These are phyloP conservation scores for Tromatobia lineatoria DNA, from an alignment of 2,888 invertebrate species.

Conservation along the genomic window DNA sequence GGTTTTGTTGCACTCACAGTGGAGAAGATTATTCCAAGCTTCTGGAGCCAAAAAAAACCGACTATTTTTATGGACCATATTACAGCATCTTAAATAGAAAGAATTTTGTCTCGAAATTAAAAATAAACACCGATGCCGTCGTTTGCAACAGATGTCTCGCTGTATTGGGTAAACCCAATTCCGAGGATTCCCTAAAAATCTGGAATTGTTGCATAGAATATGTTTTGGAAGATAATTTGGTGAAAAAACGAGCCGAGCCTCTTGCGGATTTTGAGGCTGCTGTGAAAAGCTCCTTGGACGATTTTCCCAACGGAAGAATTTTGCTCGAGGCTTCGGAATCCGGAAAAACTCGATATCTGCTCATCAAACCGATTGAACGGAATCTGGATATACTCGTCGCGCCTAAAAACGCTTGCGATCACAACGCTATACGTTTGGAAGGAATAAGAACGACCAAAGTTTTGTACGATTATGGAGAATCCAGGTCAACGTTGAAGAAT, in stretches of 20 bases:
- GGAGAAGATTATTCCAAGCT: constrained; percentile 67
- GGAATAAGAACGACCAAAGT: constrained; percentile 78
- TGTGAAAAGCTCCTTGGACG: constrained; percentile 75
- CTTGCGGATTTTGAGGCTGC: constrained; percentile 79
- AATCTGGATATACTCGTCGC: constrained; percentile 79
- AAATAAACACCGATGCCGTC: constrained; percentile 72
- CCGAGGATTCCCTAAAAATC: constrained; percentile 76
- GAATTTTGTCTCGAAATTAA: constrained; percentile 74
- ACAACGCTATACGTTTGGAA: constrained; percentile 70
- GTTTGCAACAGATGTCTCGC: constrained; percentile 80
- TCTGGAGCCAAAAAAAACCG: constrained; percentile 76
- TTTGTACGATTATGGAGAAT: constrained; percentile 80
- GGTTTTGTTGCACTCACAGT: constrained; percentile 82
- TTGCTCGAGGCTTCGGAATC: constrained; percentile 77
- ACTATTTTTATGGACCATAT: constrained; percentile 80
- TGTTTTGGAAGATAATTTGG: constrained; percentile 52
- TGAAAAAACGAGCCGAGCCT: constrained; percentile 71
- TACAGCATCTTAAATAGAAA: constrained; percentile 76
- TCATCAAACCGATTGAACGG: constrained; percentile 81
- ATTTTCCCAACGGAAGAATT: constrained; percentile 77
- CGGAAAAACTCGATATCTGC: constrained; percentile 75
- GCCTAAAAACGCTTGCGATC: constrained; percentile 53
- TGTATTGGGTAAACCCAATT: constrained; percentile 75
- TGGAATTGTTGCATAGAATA: constrained; percentile 81
- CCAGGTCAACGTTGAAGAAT: constrained; percentile 55